Conservation (phyloP, 2,888 invertebrate genomes). For the Isotomurus palustris region DNA sequence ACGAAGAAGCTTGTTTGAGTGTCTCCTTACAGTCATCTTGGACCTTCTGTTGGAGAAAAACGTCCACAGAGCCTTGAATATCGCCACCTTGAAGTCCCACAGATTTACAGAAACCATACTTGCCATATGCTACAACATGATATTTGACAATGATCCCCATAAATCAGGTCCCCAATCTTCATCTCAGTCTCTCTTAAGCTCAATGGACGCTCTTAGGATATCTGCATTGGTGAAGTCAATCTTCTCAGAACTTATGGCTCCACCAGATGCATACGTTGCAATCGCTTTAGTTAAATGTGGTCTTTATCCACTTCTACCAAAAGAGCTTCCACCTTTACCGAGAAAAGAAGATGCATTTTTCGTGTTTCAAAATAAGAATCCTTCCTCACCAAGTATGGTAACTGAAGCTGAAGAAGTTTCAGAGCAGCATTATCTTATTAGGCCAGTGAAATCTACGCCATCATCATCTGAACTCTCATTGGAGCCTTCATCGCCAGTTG, state of each 20-base stretch:
- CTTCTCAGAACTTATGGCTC: constrained; percentile 44
- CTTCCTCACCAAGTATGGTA: constrained; percentile 19
- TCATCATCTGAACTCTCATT: neutral
- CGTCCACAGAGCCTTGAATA: constrained; percentile 37
- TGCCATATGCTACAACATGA: constrained; percentile 40
- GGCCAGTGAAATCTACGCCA: neutral
- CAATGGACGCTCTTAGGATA: constrained; percentile 35
- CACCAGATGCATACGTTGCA: constrained; percentile 44
- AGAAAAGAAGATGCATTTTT: constrained; percentile 38
- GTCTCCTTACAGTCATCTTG: constrained; percentile 37
- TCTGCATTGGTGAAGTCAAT: constrained; percentile 40
- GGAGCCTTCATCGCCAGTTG: neutral
- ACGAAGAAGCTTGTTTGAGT: constrained; percentile 40
- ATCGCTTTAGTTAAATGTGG: constrained; percentile 41
- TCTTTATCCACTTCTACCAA: constrained; percentile 41
- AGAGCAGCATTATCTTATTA: neutral
- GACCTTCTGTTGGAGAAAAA: constrained; percentile 43
- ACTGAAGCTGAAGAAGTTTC: constrained; percentile 25
- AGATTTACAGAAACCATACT: constrained; percentile 39
- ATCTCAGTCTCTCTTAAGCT: constrained; percentile 12
- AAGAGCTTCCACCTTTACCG: constrained; percentile 42
- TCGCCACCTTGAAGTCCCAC: constrained; percentile 39
- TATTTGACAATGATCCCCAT: constrained; percentile 18
- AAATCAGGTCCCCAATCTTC: neutral
- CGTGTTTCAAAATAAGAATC: constrained; percentile 30